A percentile compares a stretch with the other conserved stretches of the same genome.
Conservation (phyloP, 2,113 vertebrate genomes). For the Orthonyx spaldingii region DNA sequence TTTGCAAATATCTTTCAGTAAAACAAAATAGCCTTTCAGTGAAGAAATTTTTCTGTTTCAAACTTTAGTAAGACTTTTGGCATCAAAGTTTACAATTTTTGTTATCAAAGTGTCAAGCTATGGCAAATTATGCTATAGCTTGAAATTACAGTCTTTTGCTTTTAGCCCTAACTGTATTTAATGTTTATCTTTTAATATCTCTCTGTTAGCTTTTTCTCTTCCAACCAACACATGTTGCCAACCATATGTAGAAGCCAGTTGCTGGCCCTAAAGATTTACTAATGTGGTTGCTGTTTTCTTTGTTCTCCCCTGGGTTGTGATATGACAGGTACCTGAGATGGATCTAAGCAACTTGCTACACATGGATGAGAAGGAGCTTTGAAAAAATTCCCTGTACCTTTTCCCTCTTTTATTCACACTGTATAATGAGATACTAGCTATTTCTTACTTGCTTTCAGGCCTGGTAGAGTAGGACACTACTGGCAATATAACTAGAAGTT, state of each 20-base stretch:
- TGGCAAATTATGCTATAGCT: neutral
- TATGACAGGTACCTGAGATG: neutral
- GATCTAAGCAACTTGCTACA: neutral
- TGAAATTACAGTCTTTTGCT: neutral
- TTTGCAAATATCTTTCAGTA: neutral
- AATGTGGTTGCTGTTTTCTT: neutral
- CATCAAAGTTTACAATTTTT: neutral
- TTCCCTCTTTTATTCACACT: neutral
- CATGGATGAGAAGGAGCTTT: neutral
- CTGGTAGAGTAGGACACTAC: neutral
- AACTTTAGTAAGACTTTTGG: neutral
- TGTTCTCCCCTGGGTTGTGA: neutral
- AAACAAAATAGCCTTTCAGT: neutral
- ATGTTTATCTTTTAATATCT: neutral
- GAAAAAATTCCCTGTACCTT: neutral
- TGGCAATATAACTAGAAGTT: neutral
- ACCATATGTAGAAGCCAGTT: neutral
- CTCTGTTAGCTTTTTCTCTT: neutral
- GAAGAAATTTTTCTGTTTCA: neutral
- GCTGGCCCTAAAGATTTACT: neutral
- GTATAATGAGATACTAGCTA: neutral
- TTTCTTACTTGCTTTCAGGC: neutral
- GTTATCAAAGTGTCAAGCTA: neutral
- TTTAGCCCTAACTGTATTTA: neutral
- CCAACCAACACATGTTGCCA: neutral